Base-by-base conservation (phyloP, 2,113 vertebrate species). In the Tragelaphus strepsiceros region DNA sequence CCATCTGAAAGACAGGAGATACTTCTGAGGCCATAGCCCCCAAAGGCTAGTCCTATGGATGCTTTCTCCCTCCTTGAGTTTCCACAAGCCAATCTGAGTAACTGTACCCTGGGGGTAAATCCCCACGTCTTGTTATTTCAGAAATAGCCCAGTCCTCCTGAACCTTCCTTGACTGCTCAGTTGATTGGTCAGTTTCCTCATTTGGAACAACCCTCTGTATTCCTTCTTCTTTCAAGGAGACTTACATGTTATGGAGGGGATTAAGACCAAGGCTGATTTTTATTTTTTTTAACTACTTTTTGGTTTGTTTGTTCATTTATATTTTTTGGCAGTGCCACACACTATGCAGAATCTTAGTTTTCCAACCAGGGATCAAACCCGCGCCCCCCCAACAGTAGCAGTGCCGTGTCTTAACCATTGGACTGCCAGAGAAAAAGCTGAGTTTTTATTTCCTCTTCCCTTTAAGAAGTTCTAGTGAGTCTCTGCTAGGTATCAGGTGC, bases 391-490 rank as follows among this genome's bases (percentile, higher is more conserved):
- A 49, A 12, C 5, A 43, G 71, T 43, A 19, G 71, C 71, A 13
- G 67, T 1, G 1, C 22, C 7, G 35, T 77, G 12, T 77, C 35
- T 77, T 77, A 77, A 74, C 71, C 71, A 7, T 13, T 43, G 35
- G 71, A 74, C 35, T 24, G 11, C 21, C 71, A 43, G 71, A 39
- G 21, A 43, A 43, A 74, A 90, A 22, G 49, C 30, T 61, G 61
- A 35, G 28, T 80, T 94, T 84, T 28, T n/a, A 88, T 91, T 91
- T 67, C 12, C 32, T 7, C 64, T 54, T 81, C 80, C 7, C 49
- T 39, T 96, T 4, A 22, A 80, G n/a, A 81, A 87, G 46, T 39
- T 96, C 84, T 77, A 39, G 61, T 62, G 82, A 74, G 39, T 95
- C 43, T 78, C 19, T 61, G 6, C 35, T 84, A 35, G 21, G 67